A percentile compares a stretch with the other conserved stretches of the same genome.
These are phyloP conservation scores for Antennarius striatus DNA, from an alignment of 2,113 vertebrate genomes.

Conservation along the genomic window DNA sequence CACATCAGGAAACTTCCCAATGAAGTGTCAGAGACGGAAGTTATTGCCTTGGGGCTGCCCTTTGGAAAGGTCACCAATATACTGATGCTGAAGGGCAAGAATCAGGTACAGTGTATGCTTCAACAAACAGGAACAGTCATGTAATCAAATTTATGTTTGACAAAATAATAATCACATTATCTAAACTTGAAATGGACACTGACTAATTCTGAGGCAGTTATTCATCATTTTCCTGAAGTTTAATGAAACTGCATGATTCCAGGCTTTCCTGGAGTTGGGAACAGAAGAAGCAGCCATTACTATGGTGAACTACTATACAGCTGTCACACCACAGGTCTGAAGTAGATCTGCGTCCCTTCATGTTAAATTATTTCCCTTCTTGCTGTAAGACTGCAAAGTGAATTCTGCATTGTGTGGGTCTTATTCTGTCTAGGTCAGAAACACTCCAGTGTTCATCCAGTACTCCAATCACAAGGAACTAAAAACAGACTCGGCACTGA, in stretches of 20 bases:
- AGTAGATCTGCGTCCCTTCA: slow-evolving; percentile 76
- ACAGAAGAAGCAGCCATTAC: slow-evolving; percentile 97
- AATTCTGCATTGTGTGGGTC: slow-evolving; percentile 31
- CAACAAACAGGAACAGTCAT: too few species aligned
- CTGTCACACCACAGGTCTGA: slow-evolving; percentile 94
- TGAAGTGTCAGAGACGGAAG: slow-evolving; percentile 98
- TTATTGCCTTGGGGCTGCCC: slow-evolving; percentile 95
- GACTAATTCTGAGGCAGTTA: neutral
- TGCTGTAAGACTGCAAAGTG: neutral
- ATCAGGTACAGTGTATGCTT: slow-evolving; percentile 83
- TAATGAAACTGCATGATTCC: slow-evolving; percentile 31
- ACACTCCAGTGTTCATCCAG: slow-evolving; percentile 95
- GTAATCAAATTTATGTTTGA: too few species aligned
- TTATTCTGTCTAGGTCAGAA: slow-evolving; percentile 89
- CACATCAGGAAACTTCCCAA: slow-evolving; percentile 97
- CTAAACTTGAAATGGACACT: neutral
- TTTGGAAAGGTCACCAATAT: slow-evolving; percentile 99
- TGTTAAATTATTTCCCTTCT: neutral
- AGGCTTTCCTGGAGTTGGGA: slow-evolving; percentile 97
- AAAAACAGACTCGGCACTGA: slow-evolving; percentile 97
- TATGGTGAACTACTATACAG: slow-evolving; percentile 98
- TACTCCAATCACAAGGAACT: slow-evolving; percentile 98
- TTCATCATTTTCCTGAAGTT: neutral
- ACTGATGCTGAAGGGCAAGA: slow-evolving; percentile 98
- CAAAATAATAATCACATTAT: too few species aligned